phyloP scores from a whole-genome alignment of 1,140 invertebrate species.

The Acyrthosiphon pisum region DNA sequence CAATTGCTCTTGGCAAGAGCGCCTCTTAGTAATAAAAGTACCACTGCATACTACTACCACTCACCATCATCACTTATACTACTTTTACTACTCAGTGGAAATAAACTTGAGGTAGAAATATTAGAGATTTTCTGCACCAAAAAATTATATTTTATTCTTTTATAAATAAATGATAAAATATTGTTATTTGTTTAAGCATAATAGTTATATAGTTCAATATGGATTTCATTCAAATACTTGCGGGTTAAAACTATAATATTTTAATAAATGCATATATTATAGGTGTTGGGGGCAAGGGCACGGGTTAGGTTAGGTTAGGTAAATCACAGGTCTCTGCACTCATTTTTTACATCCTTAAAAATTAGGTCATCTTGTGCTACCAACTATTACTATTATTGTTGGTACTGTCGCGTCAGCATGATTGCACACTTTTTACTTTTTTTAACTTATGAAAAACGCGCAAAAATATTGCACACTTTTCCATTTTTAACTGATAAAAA shows the following conservation, averaged over 20 bases:
- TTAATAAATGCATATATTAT: not conserved
- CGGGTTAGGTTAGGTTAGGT: not conserved
- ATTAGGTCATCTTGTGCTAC: not conserved
- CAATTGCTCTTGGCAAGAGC: no score
- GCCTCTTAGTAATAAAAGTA: no score
- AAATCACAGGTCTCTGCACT: not conserved
- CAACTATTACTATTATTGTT: not conserved
- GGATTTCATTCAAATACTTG: no score
- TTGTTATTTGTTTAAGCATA: not conserved
- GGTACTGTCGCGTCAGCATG: not conserved
- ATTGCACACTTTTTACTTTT: not conserved
- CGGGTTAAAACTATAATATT: no score
- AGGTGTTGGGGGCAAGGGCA: not conserved
- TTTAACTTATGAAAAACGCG: not conserved
- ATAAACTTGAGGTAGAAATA: no score
- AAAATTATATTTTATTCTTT: no score
- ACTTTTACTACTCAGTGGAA: no score
- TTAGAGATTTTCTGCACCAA: no score
- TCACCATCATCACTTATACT: no score
- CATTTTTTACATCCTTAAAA: not conserved
- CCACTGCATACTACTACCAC: no score
- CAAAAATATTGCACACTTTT: not conserved
- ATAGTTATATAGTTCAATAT: not conserved
- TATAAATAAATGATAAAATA: not conserved
- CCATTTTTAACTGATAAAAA: not conserved